Evolutionary conservation across 2,113 vertebrate genomes (phyloP).

Genomic region (Phalacrocorax aristotelis): DNA sequence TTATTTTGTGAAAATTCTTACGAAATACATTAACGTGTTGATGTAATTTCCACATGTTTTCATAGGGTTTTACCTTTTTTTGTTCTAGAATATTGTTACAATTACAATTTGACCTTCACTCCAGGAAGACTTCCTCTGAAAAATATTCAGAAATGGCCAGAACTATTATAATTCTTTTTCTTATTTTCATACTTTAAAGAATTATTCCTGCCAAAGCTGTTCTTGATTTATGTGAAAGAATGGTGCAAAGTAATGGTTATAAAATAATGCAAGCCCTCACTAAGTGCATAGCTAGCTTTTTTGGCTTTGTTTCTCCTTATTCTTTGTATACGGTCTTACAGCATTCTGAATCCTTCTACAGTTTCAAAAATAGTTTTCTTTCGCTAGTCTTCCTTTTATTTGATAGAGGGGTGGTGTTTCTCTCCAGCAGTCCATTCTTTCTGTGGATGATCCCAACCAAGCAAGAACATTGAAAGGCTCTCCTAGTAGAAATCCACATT

Average conservation of each 20-base stretch:
- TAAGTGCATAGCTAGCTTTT: background rate
- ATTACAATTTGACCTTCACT: background rate
- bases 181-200: background rate
- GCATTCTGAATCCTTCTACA: background rate
- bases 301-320: background rate
- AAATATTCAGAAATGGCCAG: background rate
- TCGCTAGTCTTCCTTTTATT: constrained; percentile 31
- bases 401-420: background rate
- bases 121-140: background rate
- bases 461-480: constrained; percentile 1
- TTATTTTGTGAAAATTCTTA: background rate
- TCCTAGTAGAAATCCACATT: background rate
- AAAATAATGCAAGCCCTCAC: background rate
- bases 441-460: constrained; percentile 21
- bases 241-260: background rate
- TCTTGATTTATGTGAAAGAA: background rate
- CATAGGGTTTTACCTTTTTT: background rate
- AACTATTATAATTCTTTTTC: background rate
- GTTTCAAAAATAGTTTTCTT: background rate
- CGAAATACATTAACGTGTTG: background rate
- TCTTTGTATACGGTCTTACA: background rate
- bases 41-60: background rate
- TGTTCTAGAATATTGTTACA: background rate
- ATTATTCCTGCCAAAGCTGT: background rate
- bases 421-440: background rate